Evolutionary conservation across 2,888 invertebrate genomes (phyloP).

Genomic region (Syritta pipiens): DNA sequence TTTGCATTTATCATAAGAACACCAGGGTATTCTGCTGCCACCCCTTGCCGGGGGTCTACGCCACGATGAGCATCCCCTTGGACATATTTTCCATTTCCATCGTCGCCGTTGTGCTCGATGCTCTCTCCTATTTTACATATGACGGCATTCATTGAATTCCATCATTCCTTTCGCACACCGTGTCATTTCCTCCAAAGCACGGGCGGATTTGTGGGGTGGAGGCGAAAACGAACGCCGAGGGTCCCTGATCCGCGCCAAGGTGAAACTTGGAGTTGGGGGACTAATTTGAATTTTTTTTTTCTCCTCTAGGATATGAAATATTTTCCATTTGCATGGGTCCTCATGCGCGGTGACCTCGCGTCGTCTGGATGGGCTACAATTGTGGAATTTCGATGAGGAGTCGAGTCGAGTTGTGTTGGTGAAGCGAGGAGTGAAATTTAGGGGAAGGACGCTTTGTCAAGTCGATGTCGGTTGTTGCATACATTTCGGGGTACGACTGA

Average conservation of each 20-base stretch:
- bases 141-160: constrained; percentile 45
- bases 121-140: constrained; percentile 37
- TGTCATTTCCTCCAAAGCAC: constrained; percentile 8
- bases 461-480: constrained; percentile 36
- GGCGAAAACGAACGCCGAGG: background rate
- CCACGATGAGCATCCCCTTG: constrained; percentile 29
- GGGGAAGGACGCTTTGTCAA: constrained; percentile 24
- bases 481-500: constrained; percentile 30
- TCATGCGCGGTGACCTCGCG: constrained; percentile 6
- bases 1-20: constrained; percentile 45
- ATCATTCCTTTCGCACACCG: constrained; percentile 16
- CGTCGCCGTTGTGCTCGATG: background rate
- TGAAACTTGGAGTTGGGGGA: constrained; percentile 39
- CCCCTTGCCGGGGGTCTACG: constrained; percentile 5
- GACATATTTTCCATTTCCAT: constrained; percentile 34
- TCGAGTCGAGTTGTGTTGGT: too few species aligned
- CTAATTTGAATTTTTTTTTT: constrained; percentile 40
- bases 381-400: constrained; percentile 47
- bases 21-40: background rate
- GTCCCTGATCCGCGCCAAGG: constrained; percentile 24
- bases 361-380: constrained; percentile 36
- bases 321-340: constrained; percentile 27
- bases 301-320: constrained; percentile 4
- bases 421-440: constrained; percentile 24
- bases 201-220: background rate